phyloP scores from a whole-genome alignment of 2,113 vertebrate genomes.

The Nerophis ophidion region DNA sequence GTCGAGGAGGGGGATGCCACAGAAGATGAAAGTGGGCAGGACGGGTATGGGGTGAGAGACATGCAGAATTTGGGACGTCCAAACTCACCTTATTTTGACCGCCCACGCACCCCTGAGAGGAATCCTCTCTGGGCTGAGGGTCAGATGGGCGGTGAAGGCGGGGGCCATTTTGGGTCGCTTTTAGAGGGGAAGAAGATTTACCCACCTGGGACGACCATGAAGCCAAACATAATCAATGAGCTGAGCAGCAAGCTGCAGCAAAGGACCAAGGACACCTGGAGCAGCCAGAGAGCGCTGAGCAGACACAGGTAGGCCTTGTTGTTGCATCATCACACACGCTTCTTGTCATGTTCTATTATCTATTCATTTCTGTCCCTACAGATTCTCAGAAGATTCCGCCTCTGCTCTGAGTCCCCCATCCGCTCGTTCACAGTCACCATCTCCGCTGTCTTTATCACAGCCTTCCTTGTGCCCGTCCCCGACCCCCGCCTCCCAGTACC shows the following conservation, averaged over 20 bases:
- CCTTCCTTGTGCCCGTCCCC: conserved; percentile 72
- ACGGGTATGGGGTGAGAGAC: conserved; percentile 56
- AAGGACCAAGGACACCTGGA: conserved; percentile 73
- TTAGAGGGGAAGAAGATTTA: conserved; percentile 72
- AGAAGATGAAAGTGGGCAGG: conserved; percentile 52
- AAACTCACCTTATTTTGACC: conserved; percentile 69
- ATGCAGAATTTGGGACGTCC: conserved; percentile 67
- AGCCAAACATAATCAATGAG: conserved; percentile 88
- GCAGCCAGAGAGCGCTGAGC: conserved; percentile 68
- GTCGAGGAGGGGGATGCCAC: conserved; percentile 36
- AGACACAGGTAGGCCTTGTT: conserved; percentile 72
- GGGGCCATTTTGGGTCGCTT: conserved; percentile 41
- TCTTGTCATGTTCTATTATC: conserved; percentile 17
- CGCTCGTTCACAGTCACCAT: conserved; percentile 71
- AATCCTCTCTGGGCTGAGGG: conserved; percentile 70
- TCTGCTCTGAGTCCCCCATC: conserved; percentile 78
- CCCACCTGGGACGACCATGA: conserved; percentile 78
- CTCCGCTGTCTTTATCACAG: conserved; percentile 70
- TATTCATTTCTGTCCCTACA: conserved; percentile 41
- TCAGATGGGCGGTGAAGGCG: conserved; percentile 49
- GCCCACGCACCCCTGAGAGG: conserved; percentile 71
- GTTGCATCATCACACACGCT: conserved; percentile 9
- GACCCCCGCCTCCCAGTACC: conserved; percentile 66
- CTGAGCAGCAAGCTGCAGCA: conserved; percentile 90
- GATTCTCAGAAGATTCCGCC: conserved; percentile 81